phyloP scores from a whole-genome alignment of 2,888 invertebrate genomes.

The Syrphus vitripennis region DNA sequence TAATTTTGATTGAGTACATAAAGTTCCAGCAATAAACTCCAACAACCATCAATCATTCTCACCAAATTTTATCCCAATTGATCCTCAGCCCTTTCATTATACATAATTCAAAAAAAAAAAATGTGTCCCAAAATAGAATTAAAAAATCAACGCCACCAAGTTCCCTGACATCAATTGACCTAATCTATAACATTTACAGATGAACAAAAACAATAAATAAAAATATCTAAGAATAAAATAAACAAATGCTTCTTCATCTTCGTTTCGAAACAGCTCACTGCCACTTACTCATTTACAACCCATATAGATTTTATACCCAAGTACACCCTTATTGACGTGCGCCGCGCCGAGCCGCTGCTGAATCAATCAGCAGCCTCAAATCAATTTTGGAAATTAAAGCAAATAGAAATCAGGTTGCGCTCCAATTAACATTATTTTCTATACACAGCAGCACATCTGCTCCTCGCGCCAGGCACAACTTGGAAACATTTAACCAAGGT shows the following conservation, averaged over 20 bases:
- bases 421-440: slow-evolving; percentile 33
- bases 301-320: background rate
- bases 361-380: slow-evolving; percentile 60
- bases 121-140: slow-evolving; percentile 61
- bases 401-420: slow-evolving; percentile 54
- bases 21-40: background rate
- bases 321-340: slow-evolving; percentile 34
- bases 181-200: slow-evolving; percentile 30
- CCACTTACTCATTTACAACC: slow-evolving; percentile 24
- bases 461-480: slow-evolving; percentile 11
- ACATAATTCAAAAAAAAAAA: slow-evolving; percentile 23
- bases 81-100: slow-evolving; percentile 5
- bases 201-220: background rate
- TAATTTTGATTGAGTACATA: background rate
- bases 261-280: slow-evolving; percentile 25
- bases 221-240: slow-evolving; percentile 3
- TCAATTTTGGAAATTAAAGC: slow-evolving; percentile 37
- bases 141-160: slow-evolving; percentile 51
- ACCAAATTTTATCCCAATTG: slow-evolving; percentile 9
- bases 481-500: slow-evolving; percentile 49
- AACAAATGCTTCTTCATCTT: background rate
- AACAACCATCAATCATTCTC: slow-evolving; percentile 8
- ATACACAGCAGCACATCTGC: slow-evolving; percentile 23
- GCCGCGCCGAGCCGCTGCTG: background rate
- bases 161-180: slow-evolving; percentile 58